Percentiles rank a stretch among this genome's conserved stretches.
phyloP scores from a whole-genome alignment of 2,888 invertebrate genomes.

The Melanotus villosus region DNA sequence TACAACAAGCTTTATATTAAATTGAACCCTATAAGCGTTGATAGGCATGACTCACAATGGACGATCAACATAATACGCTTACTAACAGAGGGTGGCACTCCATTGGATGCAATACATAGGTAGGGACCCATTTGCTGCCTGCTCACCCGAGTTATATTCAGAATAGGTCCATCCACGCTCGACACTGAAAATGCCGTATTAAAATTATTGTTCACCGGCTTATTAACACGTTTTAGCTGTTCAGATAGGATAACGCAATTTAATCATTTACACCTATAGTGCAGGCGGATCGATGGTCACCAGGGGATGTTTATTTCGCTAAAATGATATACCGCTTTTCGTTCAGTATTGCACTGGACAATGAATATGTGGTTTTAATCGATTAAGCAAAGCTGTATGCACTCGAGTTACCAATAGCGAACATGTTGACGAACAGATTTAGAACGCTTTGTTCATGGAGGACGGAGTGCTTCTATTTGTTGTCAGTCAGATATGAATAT shows the following conservation, averaged over 20 bases:
- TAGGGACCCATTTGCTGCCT: slow-evolving; percentile 85
- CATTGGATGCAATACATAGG: slow-evolving; percentile 84
- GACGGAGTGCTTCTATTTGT: slow-evolving; percentile 26
- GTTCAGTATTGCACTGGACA: slow-evolving; percentile 40
- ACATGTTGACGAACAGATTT: slow-evolving; percentile 44
- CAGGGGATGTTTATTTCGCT: slow-evolving; percentile 32
- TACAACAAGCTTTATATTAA: slow-evolving; percentile 59
- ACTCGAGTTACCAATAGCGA: slow-evolving; percentile 39
- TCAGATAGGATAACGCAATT: slow-evolving; percentile 39
- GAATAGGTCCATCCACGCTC: slow-evolving; percentile 77
- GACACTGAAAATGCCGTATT: slow-evolving; percentile 68
- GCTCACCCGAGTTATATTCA: slow-evolving; percentile 79
- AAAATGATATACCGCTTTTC: slow-evolving; percentile 32
- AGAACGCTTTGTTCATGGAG: slow-evolving; percentile 26
- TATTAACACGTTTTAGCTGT: slow-evolving; percentile 41
- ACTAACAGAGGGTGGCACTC: slow-evolving; percentile 88
- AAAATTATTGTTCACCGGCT: slow-evolving; percentile 41
- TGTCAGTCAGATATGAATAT: slow-evolving; percentile 25
- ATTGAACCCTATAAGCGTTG: slow-evolving; percentile 44
- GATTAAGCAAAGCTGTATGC: slow-evolving; percentile 47
- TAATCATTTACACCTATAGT: slow-evolving; percentile 42
- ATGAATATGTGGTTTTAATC: slow-evolving; percentile 44
- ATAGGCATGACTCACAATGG: slow-evolving; percentile 75
- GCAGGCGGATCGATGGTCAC: slow-evolving; percentile 35
- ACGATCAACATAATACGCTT: slow-evolving; percentile 89